Evolutionary conservation across 2,797 vertebrate species (phyloP), one percentile per base, ranked within the genome.

Genomic region (Atherinosoma microstoma): DNA sequence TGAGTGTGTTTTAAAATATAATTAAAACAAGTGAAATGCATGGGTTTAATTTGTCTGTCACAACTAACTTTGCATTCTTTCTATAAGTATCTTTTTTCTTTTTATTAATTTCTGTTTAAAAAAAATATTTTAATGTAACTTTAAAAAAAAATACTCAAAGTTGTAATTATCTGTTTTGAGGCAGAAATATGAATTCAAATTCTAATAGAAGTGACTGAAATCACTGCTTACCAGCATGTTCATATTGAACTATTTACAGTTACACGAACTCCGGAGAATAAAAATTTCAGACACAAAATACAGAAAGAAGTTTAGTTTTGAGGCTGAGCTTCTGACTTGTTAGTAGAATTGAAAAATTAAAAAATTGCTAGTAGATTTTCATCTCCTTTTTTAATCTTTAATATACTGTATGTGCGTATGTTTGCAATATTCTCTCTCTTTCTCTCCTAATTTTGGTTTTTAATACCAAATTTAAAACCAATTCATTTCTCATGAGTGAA

Each of bases 351-450:
- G 1, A 27, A 27, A 47, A 68, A 24, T 32, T 22, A 49, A 45
- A 35, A 58, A 58, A 54, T 64, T 20, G 45, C 8, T 45, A 18
- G 42, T 5, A 20, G 42, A 45, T 18, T 45, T 20, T 7, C 1
- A 45, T 45, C 5, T 2, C 24, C 6, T 7, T 16, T 20, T 47
- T 47, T n/a, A 8, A 47, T n/a, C 20, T 47, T 47, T 47, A 72
- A 72, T 47, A 59, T 27, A 64, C 16, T 75, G 65, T 67, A 24
- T 42, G 2, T 11, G 18, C 35, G 16, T 47, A 24, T 15, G 56
- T 71, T 57, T 63, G 0, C 11, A 36, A 59, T 22, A 6, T 30
- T 53, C 35, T 15, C 30, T 11, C 29, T 57, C 57, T 9, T 20
- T 47, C 18, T n/a, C 45, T n/a, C 5, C 45, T 45, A 32, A 4